Conservation (phyloP, 2,797 vertebrate species). For the Picus viridis region DNA sequence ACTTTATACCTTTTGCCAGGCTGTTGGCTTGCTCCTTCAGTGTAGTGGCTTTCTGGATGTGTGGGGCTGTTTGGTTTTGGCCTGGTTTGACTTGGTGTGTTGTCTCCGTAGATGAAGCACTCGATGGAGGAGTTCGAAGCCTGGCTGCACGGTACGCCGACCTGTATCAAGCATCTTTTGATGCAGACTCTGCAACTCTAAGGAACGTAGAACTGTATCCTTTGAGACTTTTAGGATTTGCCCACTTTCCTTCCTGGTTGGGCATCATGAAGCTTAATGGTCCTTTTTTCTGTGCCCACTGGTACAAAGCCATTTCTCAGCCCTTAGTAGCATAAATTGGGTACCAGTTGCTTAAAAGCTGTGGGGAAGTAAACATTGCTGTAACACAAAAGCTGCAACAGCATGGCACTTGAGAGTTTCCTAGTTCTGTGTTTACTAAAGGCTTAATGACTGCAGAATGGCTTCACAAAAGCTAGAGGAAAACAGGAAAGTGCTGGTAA, state of each 20-base stretch:
- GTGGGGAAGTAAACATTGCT: not conserved
- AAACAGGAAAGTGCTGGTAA: not conserved
- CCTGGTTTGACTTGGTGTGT: not conserved
- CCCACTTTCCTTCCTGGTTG: not conserved
- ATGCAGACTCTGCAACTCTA: conserved; percentile 93
- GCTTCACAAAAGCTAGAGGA: not conserved
- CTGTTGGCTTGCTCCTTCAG: not conserved
- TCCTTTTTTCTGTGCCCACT: not conserved
- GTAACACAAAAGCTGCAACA: not conserved
- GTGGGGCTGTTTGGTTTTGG: not conserved
- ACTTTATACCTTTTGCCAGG: not conserved
- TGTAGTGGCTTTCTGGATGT: not conserved
- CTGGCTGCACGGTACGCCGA: conserved; percentile 91
- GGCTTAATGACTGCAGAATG: not conserved
- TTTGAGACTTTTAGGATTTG: not conserved
- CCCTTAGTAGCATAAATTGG: not conserved
- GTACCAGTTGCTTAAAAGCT: not conserved
- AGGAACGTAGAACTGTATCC: conserved; percentile 98
- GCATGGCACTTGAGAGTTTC: not conserved
- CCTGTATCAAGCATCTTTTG: conserved; percentile 96
- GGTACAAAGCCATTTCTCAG: not conserved
- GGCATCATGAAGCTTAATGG: not conserved
- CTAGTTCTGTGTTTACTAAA: not conserved
- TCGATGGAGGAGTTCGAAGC: conserved; percentile 94
- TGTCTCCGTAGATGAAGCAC: conserved; percentile 88